Base-by-base conservation (phyloP, 2,888 invertebrate species). In the Drosophila koepferae region DNA sequence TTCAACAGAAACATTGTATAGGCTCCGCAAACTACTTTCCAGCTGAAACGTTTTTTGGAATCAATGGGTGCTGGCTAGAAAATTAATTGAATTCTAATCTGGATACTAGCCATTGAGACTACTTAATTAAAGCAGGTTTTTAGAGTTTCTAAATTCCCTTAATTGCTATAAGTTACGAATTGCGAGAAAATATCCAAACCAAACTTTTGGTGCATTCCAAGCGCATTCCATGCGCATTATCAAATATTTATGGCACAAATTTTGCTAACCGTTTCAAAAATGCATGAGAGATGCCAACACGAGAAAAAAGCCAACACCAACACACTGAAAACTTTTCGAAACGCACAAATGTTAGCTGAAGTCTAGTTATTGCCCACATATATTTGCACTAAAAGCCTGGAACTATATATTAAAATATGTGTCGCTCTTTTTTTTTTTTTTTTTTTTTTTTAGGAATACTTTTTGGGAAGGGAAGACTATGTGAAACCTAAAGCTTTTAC, bases 321-420 rank as follows among this genome's bases (percentile, higher is more conserved):
- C 38, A 34, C 51, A 41, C 58, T 53, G 28, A 41, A 55, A 54
- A 71, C 63, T 75, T 72, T 77, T 49, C 40, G 36, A 75, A 72
- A 61, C 56, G 80, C 64, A 64, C 63, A 74, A 75, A 66, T 77
- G 74, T 73, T 81, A 72, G 81, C 51, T 68, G 68, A 72, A 56
- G 56, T 75, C 80, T 69, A 53, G 59, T 63, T 66, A 55, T 59
- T n/a, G 34, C 7, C 18, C 12, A 43, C 44, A 72, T 64, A 20
- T 74, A 68, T 54, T 44, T 54, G 49, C 31, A 49, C 55, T 28
- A 23, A 43, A 40, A 49, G 43, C 38, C 53, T 55, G 55, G 56
- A 43, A 60, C 48, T 44, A 56, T 72, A 73, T 70, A 65, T 61
- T 67, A 64, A 55, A 68, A 72, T 63, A 28, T 71, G 16, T 41